A percentile compares a stretch with the other conserved stretches of the same genome.
phyloP scores from a whole-genome alignment of 2,113 vertebrate genomes.

The Apodemus sylvaticus region DNA sequence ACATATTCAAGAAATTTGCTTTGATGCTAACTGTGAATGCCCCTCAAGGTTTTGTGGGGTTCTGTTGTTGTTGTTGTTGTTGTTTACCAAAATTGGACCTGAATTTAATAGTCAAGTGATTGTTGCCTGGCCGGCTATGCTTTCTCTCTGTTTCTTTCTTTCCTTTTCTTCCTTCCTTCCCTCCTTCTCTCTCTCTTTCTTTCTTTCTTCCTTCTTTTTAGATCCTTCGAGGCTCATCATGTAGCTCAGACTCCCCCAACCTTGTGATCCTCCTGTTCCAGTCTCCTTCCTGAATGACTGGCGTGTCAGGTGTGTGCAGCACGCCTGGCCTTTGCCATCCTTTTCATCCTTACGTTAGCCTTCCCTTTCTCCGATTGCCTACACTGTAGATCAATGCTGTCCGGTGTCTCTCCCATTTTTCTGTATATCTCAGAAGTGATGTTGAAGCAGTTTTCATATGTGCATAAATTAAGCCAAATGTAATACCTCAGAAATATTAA shows the following conservation, averaged over 20 bases:
- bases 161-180: accelerated
- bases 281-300: too few species aligned
- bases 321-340: not conserved
- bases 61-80: too few species aligned
- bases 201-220: accelerated
- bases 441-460: not conserved
- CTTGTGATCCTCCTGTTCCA: not conserved
- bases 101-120: not conserved
- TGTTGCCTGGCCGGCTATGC: not conserved
- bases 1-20: not conserved
- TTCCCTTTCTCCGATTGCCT: not conserved
- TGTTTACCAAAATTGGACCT: not conserved
- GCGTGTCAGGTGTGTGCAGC: not conserved
- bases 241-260: not conserved
- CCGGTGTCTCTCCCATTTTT: not conserved
- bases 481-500: slow-evolving; percentile 41
- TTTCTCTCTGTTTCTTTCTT: too few species aligned
- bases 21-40: not conserved
- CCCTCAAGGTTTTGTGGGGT: not conserved
- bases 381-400: not conserved
- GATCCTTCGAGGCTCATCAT: not conserved
- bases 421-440: not conserved
- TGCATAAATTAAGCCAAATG: slow-evolving; percentile 53
- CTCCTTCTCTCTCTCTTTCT: accelerated
- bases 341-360: not conserved